Conservation (phyloP, 2,113 vertebrate genomes). For the Caracal caracal region DNA sequence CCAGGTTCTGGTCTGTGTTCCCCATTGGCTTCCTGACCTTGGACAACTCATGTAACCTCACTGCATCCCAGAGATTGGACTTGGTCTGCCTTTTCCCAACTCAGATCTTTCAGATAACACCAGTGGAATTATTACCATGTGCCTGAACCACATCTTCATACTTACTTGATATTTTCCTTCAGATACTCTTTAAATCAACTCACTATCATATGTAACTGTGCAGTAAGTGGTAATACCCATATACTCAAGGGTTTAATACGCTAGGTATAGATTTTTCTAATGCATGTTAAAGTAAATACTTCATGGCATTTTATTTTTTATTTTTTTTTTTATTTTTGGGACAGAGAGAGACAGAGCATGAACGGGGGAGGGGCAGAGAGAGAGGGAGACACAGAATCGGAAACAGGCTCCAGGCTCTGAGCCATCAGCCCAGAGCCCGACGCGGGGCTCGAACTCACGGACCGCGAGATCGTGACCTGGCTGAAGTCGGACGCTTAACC, state of each 20-base stretch:
- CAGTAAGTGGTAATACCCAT: background rate
- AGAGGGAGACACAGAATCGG: too few relatives aligned
- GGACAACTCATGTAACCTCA: background rate
- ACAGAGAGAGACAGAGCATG: too few relatives aligned
- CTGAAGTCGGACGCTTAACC: too few relatives aligned
- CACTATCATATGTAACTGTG: background rate
- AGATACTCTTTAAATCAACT: conserved; percentile 22
- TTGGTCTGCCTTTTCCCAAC: background rate
- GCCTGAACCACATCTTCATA: background rate
- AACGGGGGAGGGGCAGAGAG: too few relatives aligned
- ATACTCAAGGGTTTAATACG: background rate
- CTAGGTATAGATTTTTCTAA: background rate
- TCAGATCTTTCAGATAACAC: background rate
- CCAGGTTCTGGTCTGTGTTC: background rate
- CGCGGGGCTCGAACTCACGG: too few relatives aligned
- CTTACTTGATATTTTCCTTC: background rate
- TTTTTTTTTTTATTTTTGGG: too few relatives aligned
- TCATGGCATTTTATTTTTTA: background rate
- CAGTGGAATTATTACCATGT: background rate
- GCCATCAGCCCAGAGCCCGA: too few relatives aligned
- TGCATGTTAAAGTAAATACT: background rate
- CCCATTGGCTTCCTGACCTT: background rate
- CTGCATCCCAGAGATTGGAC: background rate
- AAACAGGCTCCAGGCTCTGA: too few relatives aligned
- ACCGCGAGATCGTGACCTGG: too few relatives aligned